These are phyloP conservation scores for Ormyrus rosae DNA, from an alignment of 2,888 invertebrate species.

Conservation along the genomic window DNA sequence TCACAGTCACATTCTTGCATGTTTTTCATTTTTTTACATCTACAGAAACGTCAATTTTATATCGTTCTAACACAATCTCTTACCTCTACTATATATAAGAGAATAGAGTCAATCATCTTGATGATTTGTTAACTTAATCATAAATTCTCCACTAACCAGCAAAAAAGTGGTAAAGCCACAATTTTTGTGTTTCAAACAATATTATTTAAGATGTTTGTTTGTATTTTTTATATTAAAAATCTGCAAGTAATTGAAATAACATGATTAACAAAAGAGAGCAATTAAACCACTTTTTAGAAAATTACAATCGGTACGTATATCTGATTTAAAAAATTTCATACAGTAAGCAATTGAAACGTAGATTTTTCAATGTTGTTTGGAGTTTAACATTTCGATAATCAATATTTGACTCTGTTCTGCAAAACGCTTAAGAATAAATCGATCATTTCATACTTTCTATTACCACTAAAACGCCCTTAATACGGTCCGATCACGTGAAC, in stretches of 20 bases:
- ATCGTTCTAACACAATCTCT: constrained; percentile 26
- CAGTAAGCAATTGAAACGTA: too few relatives aligned
- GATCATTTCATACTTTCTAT: constrained; percentile 32
- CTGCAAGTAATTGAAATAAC: background rate
- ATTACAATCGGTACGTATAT: background rate
- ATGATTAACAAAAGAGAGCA: background rate
- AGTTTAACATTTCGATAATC: too few relatives aligned
- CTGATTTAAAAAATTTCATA: too few relatives aligned
- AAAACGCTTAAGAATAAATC: constrained; percentile 33
- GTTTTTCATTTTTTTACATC: constrained; percentile 39
- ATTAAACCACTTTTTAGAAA: background rate
- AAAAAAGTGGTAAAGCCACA: too few relatives aligned
- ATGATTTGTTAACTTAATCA: background rate
- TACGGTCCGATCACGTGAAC: constrained; percentile 24
- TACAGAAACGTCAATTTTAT: constrained; percentile 57
- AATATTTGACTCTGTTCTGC: constrained; percentile 33
- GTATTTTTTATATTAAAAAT: too few relatives aligned
- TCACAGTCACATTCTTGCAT: constrained; percentile 50
- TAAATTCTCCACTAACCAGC: too few relatives aligned
- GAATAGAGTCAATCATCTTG: constrained; percentile 19
- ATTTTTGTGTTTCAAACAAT: too few relatives aligned
- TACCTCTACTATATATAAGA: constrained; percentile 10
- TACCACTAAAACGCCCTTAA: background rate
- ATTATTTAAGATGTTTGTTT: too few relatives aligned
- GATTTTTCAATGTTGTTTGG: too few relatives aligned